Base-by-base conservation (phyloP, 64 coral and sea anemone species). In the Montipora cactus region DNA sequence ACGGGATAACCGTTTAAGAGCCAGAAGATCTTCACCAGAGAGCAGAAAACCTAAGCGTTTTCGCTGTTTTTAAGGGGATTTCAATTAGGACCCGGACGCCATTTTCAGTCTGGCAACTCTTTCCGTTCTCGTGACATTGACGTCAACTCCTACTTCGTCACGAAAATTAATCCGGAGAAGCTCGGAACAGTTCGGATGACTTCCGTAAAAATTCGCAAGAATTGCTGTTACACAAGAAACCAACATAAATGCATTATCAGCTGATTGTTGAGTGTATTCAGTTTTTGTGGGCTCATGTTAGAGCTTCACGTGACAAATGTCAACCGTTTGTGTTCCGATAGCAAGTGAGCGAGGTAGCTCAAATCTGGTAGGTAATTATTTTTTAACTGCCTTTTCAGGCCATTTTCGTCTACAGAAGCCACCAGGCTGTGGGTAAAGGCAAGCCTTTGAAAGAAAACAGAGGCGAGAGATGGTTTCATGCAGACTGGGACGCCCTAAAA, bases 101-200 rank as follows among this genome's bases (percentile, higher is more conserved):
- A 97, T 97, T 76, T 91, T 92, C 22, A 59, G 13, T 92, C 48
- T 89, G 80, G 78, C 37, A 87, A 92, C 85, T 92, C 64, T 77
- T 52, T 83, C 58, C 50, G 75, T 74, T 88, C 91, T 94, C 95
- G 95, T 96, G 95, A 96, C 69, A 89, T 75, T 96, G 95, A 92
- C 90, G 91, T 96, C 74, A 93, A 79, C 80, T 83, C 25, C 55
- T 47, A 64, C 59, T 4, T 10, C 58, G 44, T 50, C 16, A 44
- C 81, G 92, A 74, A 90, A 81, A n/a, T 12, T 50, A 14, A 12
- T 79, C 89, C 91, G 95, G 57, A 87, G 14, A 10, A 67, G 49
- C 79, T 91, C 95, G 91, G 87, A 87, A 44, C 3, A 53, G 49
- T 86, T 91, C 95, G 91, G 81, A 88, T 55, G 67, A 37, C 3